phyloP scores from a whole-genome alignment of 1,140 invertebrate species.

The Wiebesia pumilae region DNA sequence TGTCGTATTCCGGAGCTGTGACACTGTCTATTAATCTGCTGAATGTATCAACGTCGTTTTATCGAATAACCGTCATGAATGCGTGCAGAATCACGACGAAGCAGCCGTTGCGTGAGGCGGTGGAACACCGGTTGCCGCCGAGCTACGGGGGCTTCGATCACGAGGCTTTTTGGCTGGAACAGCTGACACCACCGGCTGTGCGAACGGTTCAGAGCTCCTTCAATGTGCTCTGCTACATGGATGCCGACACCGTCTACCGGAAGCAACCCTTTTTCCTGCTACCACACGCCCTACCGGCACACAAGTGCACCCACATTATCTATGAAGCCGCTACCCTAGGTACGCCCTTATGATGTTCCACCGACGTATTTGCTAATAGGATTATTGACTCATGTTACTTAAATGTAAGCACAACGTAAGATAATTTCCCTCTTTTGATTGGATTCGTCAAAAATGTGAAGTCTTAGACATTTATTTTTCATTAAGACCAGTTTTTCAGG shows the following conservation, averaged over 20 bases:
- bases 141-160: constrained; percentile 62
- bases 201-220: constrained; percentile 59
- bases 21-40: no score
- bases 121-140: constrained; percentile 79
- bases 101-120: constrained; percentile 79
- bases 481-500: no score
- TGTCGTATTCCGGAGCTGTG: no score
- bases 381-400: no score
- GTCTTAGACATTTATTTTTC: no score
- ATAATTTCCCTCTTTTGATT: no score
- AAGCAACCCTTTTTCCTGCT: constrained; percentile 81
- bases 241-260: constrained; percentile 80
- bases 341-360: constrained; percentile 39
- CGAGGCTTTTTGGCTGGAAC: constrained; percentile 71
- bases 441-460: no score
- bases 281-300: constrained; percentile 80
- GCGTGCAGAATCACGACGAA: neutral
- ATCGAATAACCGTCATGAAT: neutral
- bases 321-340: constrained; percentile 83
- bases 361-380: neutral
- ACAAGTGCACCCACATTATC: constrained; percentile 86
- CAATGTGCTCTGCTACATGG: constrained; percentile 81
- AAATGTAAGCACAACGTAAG: no score
- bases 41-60: no score
- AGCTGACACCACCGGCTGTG: constrained; percentile 67